These are phyloP conservation scores for Drosophila subsilvestris DNA, from an alignment of 2,888 invertebrate genomes.

Conservation along the genomic window DNA sequence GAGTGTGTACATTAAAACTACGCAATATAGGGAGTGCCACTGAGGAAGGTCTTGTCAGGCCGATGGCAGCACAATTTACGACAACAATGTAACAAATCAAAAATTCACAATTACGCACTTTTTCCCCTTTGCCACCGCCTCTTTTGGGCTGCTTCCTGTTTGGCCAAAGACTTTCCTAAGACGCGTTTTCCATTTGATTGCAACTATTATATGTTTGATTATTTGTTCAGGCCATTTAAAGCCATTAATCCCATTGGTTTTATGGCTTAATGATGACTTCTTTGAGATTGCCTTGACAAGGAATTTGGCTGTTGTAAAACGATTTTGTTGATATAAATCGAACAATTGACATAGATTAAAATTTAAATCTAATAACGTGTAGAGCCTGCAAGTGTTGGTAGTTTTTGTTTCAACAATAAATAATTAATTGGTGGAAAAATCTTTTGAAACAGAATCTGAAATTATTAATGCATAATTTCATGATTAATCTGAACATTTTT, in stretches of 20 bases:
- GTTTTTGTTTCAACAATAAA: no score
- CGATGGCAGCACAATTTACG: slow-evolving; percentile 36
- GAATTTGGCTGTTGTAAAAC: not conserved
- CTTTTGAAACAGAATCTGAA: not conserved
- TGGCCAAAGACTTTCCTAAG: slow-evolving; percentile 26
- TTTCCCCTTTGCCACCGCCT: slow-evolving; percentile 1
- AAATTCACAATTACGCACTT: slow-evolving; percentile 36
- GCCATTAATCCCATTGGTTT: slow-evolving; percentile 16
- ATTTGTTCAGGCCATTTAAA: slow-evolving; percentile 21
- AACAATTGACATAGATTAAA: no score
- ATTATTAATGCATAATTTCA: not conserved
- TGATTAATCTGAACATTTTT: not conserved
- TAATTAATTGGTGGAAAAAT: no score
- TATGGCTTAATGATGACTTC: slow-evolving; percentile 50
- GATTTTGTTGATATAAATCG: not conserved
- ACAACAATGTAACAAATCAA: slow-evolving; percentile 25
- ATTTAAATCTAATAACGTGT: no score
- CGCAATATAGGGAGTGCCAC: slow-evolving; percentile 25
- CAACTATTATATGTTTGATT: slow-evolving; percentile 4
- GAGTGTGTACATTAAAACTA: slow-evolving; percentile 15
- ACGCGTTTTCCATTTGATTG: slow-evolving; percentile 19
- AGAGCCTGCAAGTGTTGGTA: no score
- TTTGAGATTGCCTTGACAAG: slow-evolving; percentile 21
- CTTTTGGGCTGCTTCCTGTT: slow-evolving; percentile 20
- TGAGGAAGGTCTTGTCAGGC: slow-evolving; percentile 32